Conservation (phyloP, 2,888 invertebrate species). For the Agelastica alni region DNA sequence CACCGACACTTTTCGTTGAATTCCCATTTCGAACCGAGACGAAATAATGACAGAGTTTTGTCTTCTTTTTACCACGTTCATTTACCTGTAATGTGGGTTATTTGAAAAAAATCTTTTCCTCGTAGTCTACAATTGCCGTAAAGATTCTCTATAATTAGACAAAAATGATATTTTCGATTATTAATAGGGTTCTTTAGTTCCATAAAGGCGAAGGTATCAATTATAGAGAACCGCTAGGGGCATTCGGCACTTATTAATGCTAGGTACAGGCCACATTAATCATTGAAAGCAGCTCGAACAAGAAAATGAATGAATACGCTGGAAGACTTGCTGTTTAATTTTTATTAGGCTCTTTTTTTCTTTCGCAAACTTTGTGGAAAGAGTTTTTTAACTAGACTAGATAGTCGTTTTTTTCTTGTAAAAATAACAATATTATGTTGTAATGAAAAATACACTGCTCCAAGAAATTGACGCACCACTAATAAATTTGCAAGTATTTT, state of each 20-base stretch:
- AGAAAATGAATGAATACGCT: slow-evolving; percentile 9
- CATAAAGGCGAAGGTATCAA: slow-evolving; percentile 17
- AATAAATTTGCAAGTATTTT: no score
- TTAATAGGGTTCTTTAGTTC: slow-evolving; percentile 20
- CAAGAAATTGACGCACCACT: no score
- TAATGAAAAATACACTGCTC: no score
- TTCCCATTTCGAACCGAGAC: neutral
- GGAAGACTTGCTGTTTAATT: neutral
- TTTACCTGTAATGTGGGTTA: slow-evolving; percentile 19
- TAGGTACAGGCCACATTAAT: slow-evolving; percentile 14
- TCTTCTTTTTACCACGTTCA: slow-evolving; percentile 13
- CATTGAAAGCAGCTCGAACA: slow-evolving; percentile 14
- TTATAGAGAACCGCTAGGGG: slow-evolving; percentile 13
- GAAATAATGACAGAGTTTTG: slow-evolving; percentile 12
- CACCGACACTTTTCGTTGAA: slow-evolving; percentile 7
- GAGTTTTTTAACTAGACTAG: no score
- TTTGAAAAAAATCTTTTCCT: slow-evolving; percentile 17
- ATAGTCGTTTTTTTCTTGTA: no score
- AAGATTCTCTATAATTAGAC: slow-evolving; percentile 18
- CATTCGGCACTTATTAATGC: slow-evolving; percentile 14
- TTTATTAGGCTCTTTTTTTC: neutral
- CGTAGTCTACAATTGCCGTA: slow-evolving; percentile 14
- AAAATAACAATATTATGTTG: no score
- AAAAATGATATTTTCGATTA: slow-evolving; percentile 25
- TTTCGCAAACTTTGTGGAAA: no score